Conservation (phyloP, 2,888 invertebrate species). For the Chloroclystis v-ata region DNA sequence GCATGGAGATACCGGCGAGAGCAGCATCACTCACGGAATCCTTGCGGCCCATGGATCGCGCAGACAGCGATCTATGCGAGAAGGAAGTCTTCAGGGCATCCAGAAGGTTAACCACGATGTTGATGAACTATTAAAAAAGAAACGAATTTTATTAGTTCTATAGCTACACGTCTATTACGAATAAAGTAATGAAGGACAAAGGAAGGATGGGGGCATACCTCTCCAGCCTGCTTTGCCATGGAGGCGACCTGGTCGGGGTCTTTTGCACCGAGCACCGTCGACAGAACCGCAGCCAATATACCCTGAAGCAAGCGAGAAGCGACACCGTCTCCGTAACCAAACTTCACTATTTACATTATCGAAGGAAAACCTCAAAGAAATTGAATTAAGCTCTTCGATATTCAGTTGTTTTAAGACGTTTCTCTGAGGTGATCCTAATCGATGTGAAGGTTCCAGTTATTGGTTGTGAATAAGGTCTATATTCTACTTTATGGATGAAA, state of each 20-base stretch:
- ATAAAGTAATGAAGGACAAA: conserved; percentile 45
- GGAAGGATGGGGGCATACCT: conserved; percentile 85
- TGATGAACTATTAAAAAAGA: conserved; percentile 85
- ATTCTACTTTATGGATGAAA: conserved; percentile 51
- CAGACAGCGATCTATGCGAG: conserved; percentile 91
- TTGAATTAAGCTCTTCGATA: neutral
- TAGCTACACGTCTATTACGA: conserved; percentile 15
- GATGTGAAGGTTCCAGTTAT: conserved; percentile 57
- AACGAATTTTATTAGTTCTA: conserved; percentile 1
- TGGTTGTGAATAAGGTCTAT: conserved; percentile 56
- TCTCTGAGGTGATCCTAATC: conserved; percentile 54
- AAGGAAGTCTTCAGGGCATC: conserved; percentile 95
- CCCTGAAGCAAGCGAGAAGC: conserved; percentile 86
- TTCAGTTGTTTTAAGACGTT: conserved; percentile 18
- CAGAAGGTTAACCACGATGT: conserved; percentile 92
- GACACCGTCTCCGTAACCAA: conserved; percentile 75
- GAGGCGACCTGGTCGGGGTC: conserved; percentile 94
- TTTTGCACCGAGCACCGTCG: conserved; percentile 93
- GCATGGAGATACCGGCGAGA: conserved; percentile 90
- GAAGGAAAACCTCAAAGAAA: conserved; percentile 57
- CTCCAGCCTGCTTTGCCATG: conserved; percentile 96
- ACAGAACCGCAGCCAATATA: conserved; percentile 94
- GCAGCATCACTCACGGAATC: conserved; percentile 94
- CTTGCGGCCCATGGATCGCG: conserved; percentile 89
- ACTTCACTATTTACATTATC: conserved; percentile 71